Evolutionary conservation across 2,113 vertebrate species (phyloP), one percentile per base, ranked within the genome.

Genomic region (Euleptes europaea): DNA sequence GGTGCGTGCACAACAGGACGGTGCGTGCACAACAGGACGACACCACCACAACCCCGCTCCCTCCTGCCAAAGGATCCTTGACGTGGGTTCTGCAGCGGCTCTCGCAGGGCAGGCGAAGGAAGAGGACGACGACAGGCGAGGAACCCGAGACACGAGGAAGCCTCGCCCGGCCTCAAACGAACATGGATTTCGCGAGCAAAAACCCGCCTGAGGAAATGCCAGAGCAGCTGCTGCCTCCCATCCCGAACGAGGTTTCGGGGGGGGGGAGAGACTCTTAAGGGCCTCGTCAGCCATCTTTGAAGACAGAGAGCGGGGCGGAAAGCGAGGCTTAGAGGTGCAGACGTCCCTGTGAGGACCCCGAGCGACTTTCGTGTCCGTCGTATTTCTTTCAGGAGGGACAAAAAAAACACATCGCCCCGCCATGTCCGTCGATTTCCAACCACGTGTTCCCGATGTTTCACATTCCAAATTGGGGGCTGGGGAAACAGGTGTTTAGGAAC

Each of bases 401-500:
- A 13, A 1, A 28, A 2, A 44, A 23, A 12, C 1, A 15, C 1
- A 44, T 40, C 2, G 57, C 13, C 3, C 11, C 1, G 40, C 40
- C 84, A 4, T 28, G 42, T 28, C 60, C 33, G 69, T 31, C 28
- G 54, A 73, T 49, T 72, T 65, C 57, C 47, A 80, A 63, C 67
- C 76, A 19, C 63, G 40, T 11, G 35, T 77, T 77, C 40, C 67
- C 23, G 33, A 38, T 14, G 1, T 35, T 77, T 83, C 86, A 79
- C 80, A 88, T 92, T 93, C 91, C 93, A 93, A 89, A 73, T 84
- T 89, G 88, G 67, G 88, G 92, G 86, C 91, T 51, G 0, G 42
- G 80, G 88, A 91, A 94, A 95, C 94, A 95, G 94, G 94, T 95
- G 93, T 92, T 90, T 92, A 91, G 92, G 90, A 91, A 89, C 90